Conservation (phyloP, 2,888 invertebrate genomes). For the Pelosia muscerda region DNA sequence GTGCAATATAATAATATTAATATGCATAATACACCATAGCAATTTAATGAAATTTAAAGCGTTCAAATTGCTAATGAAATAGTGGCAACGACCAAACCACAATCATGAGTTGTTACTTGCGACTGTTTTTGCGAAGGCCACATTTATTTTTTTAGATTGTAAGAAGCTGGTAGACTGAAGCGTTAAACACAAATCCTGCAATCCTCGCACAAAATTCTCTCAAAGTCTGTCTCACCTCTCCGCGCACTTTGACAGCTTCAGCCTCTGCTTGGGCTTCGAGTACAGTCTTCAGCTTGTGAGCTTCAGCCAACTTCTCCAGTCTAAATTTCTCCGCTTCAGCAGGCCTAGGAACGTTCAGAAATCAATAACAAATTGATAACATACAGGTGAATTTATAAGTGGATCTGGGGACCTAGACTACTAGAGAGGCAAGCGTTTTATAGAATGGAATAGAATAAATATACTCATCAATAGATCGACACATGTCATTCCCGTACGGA, state of each 20-base stretch:
- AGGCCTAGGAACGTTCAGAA: slow-evolving; percentile 86
- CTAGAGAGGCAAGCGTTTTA: too few species aligned
- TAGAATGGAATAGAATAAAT: too few species aligned
- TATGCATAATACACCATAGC: slow-evolving; percentile 26
- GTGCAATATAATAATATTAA: slow-evolving; percentile 22
- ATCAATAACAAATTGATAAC: not conserved
- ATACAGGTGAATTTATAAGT: not conserved
- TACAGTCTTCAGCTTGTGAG: slow-evolving; percentile 94
- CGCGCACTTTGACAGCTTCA: slow-evolving; percentile 93
- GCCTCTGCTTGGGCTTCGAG: slow-evolving; percentile 98
- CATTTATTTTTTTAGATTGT: not conserved
- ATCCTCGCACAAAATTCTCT: too few species aligned
- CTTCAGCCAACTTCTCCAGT: slow-evolving; percentile 97
- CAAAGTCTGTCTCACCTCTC: slow-evolving; percentile 88
- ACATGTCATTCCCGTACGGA: too few species aligned
- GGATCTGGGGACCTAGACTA: too few species aligned
- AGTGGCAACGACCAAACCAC: not conserved
- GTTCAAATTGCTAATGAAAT: slow-evolving; percentile 20
- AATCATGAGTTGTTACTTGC: not conserved
- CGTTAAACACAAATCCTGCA: too few species aligned
- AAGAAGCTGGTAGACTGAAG: too few species aligned
- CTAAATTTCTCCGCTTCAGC: slow-evolving; percentile 98
- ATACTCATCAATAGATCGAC: too few species aligned
- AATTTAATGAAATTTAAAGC: slow-evolving; percentile 18
- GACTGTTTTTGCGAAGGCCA: not conserved